phyloP scores from a whole-genome alignment of 30 jellyfish, hydroid and myxozoan genomes.

The Cassiopea xamachana region DNA sequence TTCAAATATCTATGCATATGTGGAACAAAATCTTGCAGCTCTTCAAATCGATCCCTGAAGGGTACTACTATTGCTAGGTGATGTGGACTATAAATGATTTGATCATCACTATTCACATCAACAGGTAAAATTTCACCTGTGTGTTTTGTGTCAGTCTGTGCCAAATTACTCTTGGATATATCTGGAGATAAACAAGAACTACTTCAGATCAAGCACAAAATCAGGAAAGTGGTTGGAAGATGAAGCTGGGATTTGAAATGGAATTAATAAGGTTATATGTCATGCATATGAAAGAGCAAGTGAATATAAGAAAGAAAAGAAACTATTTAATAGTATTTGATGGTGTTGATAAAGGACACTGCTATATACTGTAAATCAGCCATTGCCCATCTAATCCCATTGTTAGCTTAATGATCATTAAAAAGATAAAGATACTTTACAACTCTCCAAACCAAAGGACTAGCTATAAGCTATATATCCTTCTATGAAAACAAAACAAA shows the following conservation, averaged over 20 bases:
- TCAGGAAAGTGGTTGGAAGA: too few species aligned
- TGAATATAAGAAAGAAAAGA: too few species aligned
- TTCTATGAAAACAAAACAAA: too few species aligned
- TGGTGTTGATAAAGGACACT: too few species aligned
- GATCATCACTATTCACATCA: constrained; percentile 7
- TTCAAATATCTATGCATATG: constrained; percentile 84
- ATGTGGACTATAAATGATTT: constrained; percentile 80
- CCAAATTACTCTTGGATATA: neutral
- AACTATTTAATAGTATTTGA: too few species aligned
- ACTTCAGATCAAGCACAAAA: too few species aligned
- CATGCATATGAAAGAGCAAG: too few species aligned
- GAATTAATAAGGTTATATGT: too few species aligned
- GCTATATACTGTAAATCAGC: too few species aligned
- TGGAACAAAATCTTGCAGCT: constrained; percentile 91
- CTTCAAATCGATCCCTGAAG: constrained; percentile 97
- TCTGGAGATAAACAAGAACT: neutral
- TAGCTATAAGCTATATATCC: too few species aligned
- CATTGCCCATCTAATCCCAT: too few species aligned
- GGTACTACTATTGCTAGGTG: constrained; percentile 91
- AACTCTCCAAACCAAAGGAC: neutral
- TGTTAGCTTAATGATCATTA: neutral
- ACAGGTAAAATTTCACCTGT: neutral
- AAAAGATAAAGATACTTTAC: neutral
- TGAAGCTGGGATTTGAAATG: too few species aligned
- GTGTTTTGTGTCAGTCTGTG: neutral